Evolutionary conservation across 2,797 vertebrate species (phyloP), one percentile per base, ranked within the genome.

Genomic region (Pseudomugil tenellus): DNA sequence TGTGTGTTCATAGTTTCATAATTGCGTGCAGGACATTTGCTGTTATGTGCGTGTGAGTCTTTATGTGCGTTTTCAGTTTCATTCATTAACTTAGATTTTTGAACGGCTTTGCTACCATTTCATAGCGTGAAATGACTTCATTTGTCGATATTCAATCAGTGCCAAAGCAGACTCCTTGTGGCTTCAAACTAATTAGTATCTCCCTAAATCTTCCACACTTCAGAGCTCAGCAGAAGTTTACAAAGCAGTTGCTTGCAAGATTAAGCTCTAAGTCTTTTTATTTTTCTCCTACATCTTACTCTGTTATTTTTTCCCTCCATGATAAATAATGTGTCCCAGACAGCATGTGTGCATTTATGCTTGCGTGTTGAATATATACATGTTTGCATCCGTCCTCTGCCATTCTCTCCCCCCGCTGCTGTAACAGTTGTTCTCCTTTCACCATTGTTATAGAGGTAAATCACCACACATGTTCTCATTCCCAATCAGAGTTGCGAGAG

Each of bases 351-450:
- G 70, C 69, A 83, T 88, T 72, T 86, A 74, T 79, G 83, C 66
- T 12, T 48, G 69, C n/a, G 5, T 64, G 75, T 73, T 72, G 53
- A 56, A 78, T 59, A 63, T 51, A 52, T 72, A 69, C 51, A 79
- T 63, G 74, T 70, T 72, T 63, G 69, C 79, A 79, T 84, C 70
- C 56, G 63, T 76, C 63, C 63, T 43, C 53, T 67, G 14, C 66
- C 31, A 0, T 73, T 58, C 21, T 63, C 64, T 63, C 56, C 69
- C n/a, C 84, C 87, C 19, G 59, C 80, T 84, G 85, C 52, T 62
- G 52, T n/a, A 83, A 78, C 87, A 89, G 86, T 91, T 88, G 86
- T 70, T 79, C 57, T 54, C 60, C 51, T 81, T 81, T 77, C 76
- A 73, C 72, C 69, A 80, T 81, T 85, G 80, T 85, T 41, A 37